Base-by-base conservation (phyloP, 1,140 invertebrate species). In the Tenebrio molitor region DNA sequence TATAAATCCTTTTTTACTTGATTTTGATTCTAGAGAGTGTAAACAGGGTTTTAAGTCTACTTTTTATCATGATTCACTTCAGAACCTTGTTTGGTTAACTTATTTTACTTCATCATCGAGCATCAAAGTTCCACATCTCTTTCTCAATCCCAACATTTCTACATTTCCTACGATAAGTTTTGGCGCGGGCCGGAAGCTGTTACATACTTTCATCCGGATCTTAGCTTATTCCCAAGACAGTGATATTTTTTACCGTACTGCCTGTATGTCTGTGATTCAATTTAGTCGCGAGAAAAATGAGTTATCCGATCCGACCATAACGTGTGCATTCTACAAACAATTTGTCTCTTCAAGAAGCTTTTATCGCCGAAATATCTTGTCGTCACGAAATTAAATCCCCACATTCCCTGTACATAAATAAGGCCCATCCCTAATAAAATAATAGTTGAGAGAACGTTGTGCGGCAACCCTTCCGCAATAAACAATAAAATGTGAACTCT, bases 181-280 rank as follows among this genome's bases (percentile, higher is more conserved):
- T 4, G 4, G 29, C 10, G 29, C 29, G 29, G 29, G 29, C 29
- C 4, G 29, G 29, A 33, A 33, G 29, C 10, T 33, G 29, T 33
- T 33, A 33, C 29, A 41, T 41, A 41, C 6, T 41, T 41, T 41
- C 44, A 10, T 50, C 15, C 23, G 23, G 23, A 10, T 58, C n/a
- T 58, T 58, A 58, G 46, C 19, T 23, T 23, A 29, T 14, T 29
- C 50, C 50, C 23, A 14, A 29, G 12, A 58, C 19, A 29, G 8
- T 29, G 50, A 29, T 58, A 58, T 58, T 29, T 58, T 58, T 58
- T 53, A 53, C 17, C 16, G 46, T 53, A 53, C 17, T 53, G 46
- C 19, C 36, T 53, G 46, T 53, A 53, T 23, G 46, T 2, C 50
- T 58, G 50, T 58, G 23, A 58, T 58, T 58, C 50, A 58, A 58